phyloP scores from a whole-genome alignment of 2,113 vertebrate genomes.

The Tachuris rubrigastra region DNA sequence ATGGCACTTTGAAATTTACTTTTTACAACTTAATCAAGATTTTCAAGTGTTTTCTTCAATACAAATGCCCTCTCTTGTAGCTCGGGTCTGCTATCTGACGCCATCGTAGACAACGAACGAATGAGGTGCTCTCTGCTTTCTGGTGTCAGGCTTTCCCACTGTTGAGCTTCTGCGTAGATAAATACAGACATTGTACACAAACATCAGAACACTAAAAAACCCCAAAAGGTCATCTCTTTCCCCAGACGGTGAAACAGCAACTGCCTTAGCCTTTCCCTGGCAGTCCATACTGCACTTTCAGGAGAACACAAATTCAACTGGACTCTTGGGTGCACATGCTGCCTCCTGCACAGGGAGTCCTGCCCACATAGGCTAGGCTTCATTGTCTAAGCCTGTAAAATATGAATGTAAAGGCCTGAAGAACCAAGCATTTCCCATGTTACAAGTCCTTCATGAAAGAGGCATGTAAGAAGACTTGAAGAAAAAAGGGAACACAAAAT shows the following conservation, averaged over 20 bases:
- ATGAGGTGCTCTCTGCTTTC: conserved; percentile 87
- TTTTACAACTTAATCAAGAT: conserved; percentile 68
- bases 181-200: background rate
- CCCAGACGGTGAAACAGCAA: background rate
- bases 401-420: background rate
- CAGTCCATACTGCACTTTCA: background rate
- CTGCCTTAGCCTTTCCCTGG: background rate
- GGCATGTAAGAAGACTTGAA: background rate
- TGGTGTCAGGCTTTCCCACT: conserved; percentile 86
- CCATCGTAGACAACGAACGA: conserved; percentile 87
- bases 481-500: background rate
- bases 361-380: background rate
- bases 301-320: background rate
- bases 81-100: conserved; percentile 88
- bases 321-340: rapidly evolving
- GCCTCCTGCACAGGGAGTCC: background rate
- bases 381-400: background rate
- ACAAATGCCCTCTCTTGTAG: conserved; percentile 88
- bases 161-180: conserved; percentile 80
- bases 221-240: background rate
- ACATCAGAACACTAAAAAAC: background rate
- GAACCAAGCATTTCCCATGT: background rate
- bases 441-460: background rate
- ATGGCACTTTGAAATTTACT: conserved; percentile 73
- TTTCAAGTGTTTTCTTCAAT: conserved; percentile 89